These are phyloP conservation scores for Anolis carolinensis DNA, from an alignment of 2,113 vertebrate genomes.

Conservation along the genomic window DNA sequence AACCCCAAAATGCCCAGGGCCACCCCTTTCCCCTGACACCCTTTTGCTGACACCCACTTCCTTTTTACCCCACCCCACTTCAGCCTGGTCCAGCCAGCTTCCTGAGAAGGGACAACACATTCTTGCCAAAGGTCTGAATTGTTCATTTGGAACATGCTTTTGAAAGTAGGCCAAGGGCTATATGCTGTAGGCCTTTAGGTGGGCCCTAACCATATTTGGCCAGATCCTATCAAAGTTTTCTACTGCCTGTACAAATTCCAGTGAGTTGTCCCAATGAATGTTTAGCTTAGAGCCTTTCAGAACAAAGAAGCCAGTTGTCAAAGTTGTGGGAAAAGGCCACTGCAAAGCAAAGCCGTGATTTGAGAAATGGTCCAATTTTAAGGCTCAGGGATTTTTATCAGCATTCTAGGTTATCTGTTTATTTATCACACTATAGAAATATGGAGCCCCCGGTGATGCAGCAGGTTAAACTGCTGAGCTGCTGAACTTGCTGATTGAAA, in stretches of 20 bases:
- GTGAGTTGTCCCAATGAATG: no score
- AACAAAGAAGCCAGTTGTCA: not conserved
- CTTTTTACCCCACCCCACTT: no score
- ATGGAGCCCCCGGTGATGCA: no score
- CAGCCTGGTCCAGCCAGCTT: not conserved
- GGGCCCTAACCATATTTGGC: not conserved
- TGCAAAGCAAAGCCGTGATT: not conserved
- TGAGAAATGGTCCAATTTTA: not conserved
- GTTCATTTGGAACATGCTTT: not conserved
- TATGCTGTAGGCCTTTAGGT: not conserved
- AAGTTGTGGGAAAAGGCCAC: not conserved
- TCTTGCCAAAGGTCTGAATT: not conserved
- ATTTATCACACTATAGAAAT: no score
- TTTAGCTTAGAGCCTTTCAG: not conserved
- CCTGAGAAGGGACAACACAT: not conserved
- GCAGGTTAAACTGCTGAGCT: no score
- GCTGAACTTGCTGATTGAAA: no score
- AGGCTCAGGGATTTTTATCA: not conserved
- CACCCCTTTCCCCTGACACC: not conserved
- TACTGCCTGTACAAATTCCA: not conserved
- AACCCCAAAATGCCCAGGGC: not conserved
- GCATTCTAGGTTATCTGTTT: no score
- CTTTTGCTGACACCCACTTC: not conserved
- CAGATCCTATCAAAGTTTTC: not conserved
- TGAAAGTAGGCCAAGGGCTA: not conserved